Evolutionary conservation across 35 echinoderm and acorn worm genomes (phyloP).

Genomic region (Apostichopus californicus): DNA sequence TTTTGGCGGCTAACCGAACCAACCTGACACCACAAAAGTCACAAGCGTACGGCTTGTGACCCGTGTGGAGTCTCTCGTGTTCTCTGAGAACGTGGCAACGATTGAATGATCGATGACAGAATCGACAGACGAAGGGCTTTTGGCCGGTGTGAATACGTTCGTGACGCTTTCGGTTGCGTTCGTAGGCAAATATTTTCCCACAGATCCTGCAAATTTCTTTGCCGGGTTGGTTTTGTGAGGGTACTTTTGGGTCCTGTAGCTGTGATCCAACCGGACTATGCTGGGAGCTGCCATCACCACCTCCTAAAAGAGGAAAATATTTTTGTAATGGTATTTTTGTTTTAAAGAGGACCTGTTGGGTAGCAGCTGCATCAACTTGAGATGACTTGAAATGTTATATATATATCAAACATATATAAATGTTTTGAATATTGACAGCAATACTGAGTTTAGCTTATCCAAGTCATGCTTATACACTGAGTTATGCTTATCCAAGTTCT

Average conservation of each 20-base stretch:
- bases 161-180: neutral
- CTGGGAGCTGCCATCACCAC: neutral
- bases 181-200: neutral
- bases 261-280: neutral
- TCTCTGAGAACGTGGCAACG: neutral
- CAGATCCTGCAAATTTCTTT: neutral
- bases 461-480: too few relatives aligned
- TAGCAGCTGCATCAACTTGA: too few relatives aligned
- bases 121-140: conserved; percentile 15
- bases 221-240: neutral
- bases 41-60: conserved; percentile 43
- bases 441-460: too few relatives aligned
- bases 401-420: too few relatives aligned
- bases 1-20: conserved; percentile 4
- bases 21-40: conserved; percentile 47
- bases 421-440: too few relatives aligned
- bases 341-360: too few relatives aligned
- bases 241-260: neutral
- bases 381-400: too few relatives aligned
- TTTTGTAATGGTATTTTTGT: neutral
- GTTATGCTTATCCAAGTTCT: too few relatives aligned
- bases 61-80: conserved; percentile 41
- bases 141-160: conserved; percentile 30
- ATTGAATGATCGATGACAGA: conserved; percentile 8
- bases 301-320: conserved; percentile 19